phyloP scores from a whole-genome alignment of 2,113 vertebrate genomes.

The Coptodon rendalli region DNA sequence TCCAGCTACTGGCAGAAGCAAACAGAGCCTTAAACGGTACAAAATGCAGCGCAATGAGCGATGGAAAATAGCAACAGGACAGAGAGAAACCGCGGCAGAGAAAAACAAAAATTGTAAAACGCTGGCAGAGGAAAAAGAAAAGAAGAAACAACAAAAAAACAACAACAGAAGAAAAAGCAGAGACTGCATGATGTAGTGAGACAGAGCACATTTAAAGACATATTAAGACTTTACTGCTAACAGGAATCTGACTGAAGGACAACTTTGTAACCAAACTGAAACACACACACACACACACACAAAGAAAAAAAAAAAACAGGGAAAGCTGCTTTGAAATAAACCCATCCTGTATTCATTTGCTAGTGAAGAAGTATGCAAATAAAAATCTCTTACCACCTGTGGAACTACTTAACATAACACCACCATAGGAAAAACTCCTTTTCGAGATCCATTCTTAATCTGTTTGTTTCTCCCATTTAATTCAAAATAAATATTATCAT shows the following conservation, averaged over 20 bases:
- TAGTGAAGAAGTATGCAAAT: neutral
- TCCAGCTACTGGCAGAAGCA: conserved; percentile 20
- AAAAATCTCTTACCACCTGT: conserved; percentile 1
- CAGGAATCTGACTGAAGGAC: neutral
- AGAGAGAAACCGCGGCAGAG: neutral
- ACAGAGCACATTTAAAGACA: neutral
- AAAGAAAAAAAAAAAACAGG: neutral
- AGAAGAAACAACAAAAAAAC: neutral
- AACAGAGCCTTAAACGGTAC: conserved; percentile 15
- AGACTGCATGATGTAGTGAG: neutral
- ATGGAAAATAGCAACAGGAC: neutral
- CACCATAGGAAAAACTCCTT: neutral
- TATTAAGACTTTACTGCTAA: conserved; percentile 16
- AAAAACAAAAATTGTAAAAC: conserved; percentile 1
- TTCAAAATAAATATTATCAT: neutral
- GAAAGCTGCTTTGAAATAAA: conserved; percentile 21
- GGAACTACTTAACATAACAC: neutral
- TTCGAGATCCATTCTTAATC: neutral
- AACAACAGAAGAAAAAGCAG: neutral
- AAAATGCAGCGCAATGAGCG: conserved; percentile 2
- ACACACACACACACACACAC: accelerated
- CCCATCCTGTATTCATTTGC: neutral
- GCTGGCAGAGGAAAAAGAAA: neutral
- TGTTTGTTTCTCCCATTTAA: neutral
- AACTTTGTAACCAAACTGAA: neutral